Percentiles rank a stretch among this genome's conserved stretches.
Conservation (phyloP, 1,140 invertebrate species). For the Listronotus oregonensis region DNA sequence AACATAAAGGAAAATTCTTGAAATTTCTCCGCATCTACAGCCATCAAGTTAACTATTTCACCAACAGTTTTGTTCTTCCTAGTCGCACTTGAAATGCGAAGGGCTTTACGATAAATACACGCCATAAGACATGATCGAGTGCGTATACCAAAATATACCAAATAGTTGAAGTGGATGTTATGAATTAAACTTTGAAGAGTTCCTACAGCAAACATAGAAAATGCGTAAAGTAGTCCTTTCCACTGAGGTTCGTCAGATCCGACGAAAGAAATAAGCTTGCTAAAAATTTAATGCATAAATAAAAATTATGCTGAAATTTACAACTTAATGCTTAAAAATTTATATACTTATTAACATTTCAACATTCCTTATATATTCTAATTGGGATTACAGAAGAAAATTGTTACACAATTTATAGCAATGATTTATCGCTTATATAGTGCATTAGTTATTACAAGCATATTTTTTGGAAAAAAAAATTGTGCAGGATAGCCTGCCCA, state of each 20-base stretch:
- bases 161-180: slow-evolving; percentile 86
- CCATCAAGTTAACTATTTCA: slow-evolving; percentile 84
- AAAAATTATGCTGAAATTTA: no score
- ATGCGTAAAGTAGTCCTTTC: slow-evolving; percentile 85
- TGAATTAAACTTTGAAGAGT: slow-evolving; percentile 84
- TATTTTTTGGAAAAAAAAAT: no score
- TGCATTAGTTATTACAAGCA: no score
- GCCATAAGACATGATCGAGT: slow-evolving; percentile 89
- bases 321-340: no score
- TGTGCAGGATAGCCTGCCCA: no score
- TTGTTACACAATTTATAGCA: no score
- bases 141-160: slow-evolving; percentile 88
- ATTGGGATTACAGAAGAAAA: no score
- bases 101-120: slow-evolving; percentile 89
- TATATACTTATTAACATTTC: no score
- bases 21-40: slow-evolving; percentile 82
- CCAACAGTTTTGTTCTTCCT: slow-evolving; percentile 77
- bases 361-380: no score
- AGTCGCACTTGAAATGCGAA: slow-evolving; percentile 75
- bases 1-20: slow-evolving; percentile 87
- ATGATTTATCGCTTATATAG: no score
- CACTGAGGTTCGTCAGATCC: slow-evolving; percentile 69
- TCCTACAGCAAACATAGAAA: slow-evolving; percentile 75
- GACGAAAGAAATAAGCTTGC: slow-evolving; percentile 72
- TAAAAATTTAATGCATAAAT: slow-evolving; percentile 55